These are phyloP conservation scores for Periophthalmus modestus DNA, from an alignment of 2,113 vertebrate species.

Conservation along the genomic window DNA sequence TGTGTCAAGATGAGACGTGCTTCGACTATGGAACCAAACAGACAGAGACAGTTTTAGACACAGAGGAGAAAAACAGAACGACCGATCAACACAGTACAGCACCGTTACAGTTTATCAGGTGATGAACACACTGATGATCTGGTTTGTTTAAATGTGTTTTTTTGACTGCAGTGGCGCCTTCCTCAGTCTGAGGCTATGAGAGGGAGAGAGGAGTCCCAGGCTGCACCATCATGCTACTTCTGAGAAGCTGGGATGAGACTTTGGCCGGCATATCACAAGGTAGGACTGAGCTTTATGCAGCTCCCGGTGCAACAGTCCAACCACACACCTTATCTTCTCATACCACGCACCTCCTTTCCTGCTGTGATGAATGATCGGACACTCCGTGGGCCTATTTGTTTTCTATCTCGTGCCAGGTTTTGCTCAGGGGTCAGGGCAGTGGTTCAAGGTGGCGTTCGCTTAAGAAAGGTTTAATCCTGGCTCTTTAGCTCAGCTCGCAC, in stretches of 20 bases:
- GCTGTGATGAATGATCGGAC: conserved; percentile 57
- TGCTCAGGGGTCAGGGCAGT: conserved; percentile 49
- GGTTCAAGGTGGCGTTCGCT: conserved; percentile 61
- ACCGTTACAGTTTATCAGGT: background rate
- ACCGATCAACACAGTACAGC: background rate
- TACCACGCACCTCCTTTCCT: conserved; percentile 18
- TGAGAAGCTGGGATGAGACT: conserved; percentile 79
- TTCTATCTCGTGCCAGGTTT: conserved; percentile 29
- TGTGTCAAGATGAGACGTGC: no score
- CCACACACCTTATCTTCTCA: conserved; percentile 31
- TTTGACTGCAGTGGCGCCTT: conserved; percentile 59
- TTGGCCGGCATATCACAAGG: conserved; percentile 77
- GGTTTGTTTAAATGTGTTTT: background rate
- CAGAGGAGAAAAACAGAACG: background rate
- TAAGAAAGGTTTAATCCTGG: conserved; percentile 51
- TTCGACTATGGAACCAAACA: background rate
- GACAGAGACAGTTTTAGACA: background rate
- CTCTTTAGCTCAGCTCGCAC: conserved; percentile 43
- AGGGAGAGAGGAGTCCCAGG: conserved; percentile 77
- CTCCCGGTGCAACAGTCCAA: conserved; percentile 11
- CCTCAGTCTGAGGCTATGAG: conserved; percentile 81
- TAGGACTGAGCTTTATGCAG: conserved; percentile 31
- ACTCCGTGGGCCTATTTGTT: conserved; percentile 27
- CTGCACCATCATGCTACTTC: conserved; percentile 80
- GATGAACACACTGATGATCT: background rate